Percentiles rank a stretch among this genome's conserved stretches.
These are phyloP conservation scores for Reticulitermes lucifugus DNA, from an alignment of 2,888 invertebrate species.

Conservation along the genomic window DNA sequence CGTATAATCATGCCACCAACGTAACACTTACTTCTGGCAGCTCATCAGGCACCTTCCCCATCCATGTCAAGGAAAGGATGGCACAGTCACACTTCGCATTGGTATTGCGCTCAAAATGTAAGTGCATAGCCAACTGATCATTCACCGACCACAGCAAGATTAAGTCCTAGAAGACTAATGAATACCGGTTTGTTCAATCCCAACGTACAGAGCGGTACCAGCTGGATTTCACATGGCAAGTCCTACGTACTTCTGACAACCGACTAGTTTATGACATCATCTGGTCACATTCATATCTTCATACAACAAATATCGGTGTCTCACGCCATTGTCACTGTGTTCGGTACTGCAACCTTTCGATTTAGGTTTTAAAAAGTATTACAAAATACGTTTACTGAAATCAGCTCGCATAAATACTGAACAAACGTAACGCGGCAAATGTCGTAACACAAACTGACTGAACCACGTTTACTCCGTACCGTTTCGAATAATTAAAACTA, in stretches of 20 bases:
- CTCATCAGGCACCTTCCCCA: slow-evolving; percentile 97
- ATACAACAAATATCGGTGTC: neutral
- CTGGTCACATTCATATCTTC: neutral
- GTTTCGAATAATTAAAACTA: neutral
- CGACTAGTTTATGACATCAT: neutral
- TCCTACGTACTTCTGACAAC: neutral
- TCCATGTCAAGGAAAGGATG: slow-evolving; percentile 95
- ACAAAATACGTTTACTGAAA: neutral
- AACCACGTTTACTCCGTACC: neutral
- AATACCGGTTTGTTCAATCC: neutral
- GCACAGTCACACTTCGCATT: slow-evolving; percentile 96
- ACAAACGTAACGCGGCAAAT: neutral
- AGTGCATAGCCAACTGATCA: slow-evolving; percentile 76
- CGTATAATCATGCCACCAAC: neutral
- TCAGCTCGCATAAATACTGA: neutral
- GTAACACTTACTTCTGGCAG: slow-evolving; percentile 82
- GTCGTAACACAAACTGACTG: neutral
- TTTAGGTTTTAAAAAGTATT: neutral
- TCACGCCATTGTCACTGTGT: neutral
- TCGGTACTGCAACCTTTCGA: neutral
- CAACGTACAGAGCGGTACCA: neutral
- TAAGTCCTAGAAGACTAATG: neutral
- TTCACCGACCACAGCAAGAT: slow-evolving; percentile 2
- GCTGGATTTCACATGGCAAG: slow-evolving; percentile 21
- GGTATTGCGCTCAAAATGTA: slow-evolving; percentile 94